phyloP scores from a whole-genome alignment of 1,140 invertebrate genomes.

The Drosophila nasuta region DNA sequence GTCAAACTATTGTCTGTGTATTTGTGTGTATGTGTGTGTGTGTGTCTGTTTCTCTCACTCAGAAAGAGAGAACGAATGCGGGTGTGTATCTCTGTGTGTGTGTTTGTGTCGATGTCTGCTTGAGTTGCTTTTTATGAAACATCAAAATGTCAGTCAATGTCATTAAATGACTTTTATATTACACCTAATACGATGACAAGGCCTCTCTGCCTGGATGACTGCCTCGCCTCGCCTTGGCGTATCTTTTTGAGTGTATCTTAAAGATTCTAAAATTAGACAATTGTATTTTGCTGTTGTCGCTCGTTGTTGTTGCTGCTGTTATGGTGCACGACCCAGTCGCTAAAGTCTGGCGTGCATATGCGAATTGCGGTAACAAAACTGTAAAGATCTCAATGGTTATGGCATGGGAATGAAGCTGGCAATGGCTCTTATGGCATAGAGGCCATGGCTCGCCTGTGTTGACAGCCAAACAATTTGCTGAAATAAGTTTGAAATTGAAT shows the following conservation, averaged over 20 bases:
- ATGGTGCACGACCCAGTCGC: constrained; percentile 48
- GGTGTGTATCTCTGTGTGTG: constrained; percentile 31
- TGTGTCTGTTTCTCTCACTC: constrained; percentile 26
- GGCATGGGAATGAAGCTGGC: constrained; percentile 7
- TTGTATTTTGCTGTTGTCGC: constrained; percentile 50
- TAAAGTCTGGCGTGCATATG: constrained; percentile 62
- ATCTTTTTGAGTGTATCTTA: constrained; percentile 83
- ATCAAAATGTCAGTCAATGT: constrained; percentile 84
- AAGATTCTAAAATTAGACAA: constrained; percentile 83
- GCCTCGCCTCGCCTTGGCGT: constrained; percentile 27
- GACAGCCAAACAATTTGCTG: constrained; percentile 82
- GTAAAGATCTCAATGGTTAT: constrained; percentile 32
- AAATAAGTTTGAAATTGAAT: constrained; percentile 83
- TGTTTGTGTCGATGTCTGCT: constrained; percentile 57
- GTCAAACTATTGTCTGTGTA: constrained; percentile 76
- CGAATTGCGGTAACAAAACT: constrained; percentile 77
- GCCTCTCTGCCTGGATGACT: constrained; percentile 58
- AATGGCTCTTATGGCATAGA: constrained; percentile 8
- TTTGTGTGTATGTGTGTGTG: constrained; percentile 49
- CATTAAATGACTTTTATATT: constrained; percentile 84
- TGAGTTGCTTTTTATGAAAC: constrained; percentile 84
- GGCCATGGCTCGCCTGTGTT: constrained; percentile 57
- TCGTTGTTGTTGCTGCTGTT: constrained; percentile 16
- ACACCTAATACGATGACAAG: constrained; percentile 83
- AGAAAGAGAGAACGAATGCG: constrained; percentile 26